Evolutionary conservation across 2,797 vertebrate species (phyloP), one percentile per base, ranked within the genome.

Genomic region (Anabas testudineus): DNA sequence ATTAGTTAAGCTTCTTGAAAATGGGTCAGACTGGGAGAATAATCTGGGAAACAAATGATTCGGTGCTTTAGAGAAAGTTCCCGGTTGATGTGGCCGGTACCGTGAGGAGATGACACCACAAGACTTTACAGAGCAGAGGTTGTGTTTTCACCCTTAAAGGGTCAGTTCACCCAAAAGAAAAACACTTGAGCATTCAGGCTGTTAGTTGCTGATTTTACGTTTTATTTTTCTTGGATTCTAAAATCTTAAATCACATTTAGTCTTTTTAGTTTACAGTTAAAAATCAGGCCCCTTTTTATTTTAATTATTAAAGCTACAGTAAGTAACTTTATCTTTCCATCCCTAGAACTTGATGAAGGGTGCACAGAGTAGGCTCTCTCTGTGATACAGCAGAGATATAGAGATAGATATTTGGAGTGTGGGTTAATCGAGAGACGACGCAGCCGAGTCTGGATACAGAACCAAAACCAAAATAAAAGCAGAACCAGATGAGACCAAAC

Each of bases 1-100:
- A 74, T 71, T 42, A 43, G 65, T 22, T 63, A 58, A 81, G 59
- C 75, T 46, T 76, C 70, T 68, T 34, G 47, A 62, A 67, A 62
- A 21, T 30, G 42, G 70, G 74, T 70, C 75, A 75, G 39, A 43
- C 16, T 14, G 41, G 19, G 48, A 52, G 59, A 84, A 57, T 60
- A 51, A 42, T 49, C 30, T 8, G 22, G 46, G 8, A 10, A 12
- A 12, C 36, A 60, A 48, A 80, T 45, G 26, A 61, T 53, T 43
- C 0, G 0, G 19, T 1, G 6, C 10, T 19, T 39, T 1, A 8
- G 14, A n/a, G 7, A 22, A 66, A 39, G 22, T 42, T 68, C 10
- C 41, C 8, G 34, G 26, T 10, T 0, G 53, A n/a, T n/a, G n/a
- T n/a, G n/a, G 0, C 5, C n/a, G 4, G 16, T 4, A 2, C 49